Conservation (phyloP, 2,797 vertebrate species). For the Propithecus deckenii region DNA sequence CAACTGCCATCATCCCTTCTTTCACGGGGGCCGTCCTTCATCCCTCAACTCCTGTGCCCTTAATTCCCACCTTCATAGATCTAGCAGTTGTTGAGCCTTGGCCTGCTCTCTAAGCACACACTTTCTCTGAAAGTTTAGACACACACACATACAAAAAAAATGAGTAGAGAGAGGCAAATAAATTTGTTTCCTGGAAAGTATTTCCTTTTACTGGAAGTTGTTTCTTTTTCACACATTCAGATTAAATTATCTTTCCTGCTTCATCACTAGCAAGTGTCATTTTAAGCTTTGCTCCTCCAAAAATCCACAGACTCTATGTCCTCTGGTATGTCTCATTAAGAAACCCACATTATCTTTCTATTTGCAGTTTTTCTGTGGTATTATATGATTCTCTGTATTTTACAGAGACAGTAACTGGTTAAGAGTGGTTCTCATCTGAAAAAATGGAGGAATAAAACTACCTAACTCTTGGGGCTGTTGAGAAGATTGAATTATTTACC, state of each 20-base stretch:
- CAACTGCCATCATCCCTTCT: not conserved
- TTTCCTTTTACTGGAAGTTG: not conserved
- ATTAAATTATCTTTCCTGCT: conserved; percentile 6
- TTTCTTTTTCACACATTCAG: not conserved
- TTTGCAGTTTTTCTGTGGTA: not conserved
- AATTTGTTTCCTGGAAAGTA: conserved; percentile 23
- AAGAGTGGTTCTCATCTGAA: not conserved
- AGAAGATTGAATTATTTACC: not conserved
- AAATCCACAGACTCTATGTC: not conserved
- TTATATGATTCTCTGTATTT: not conserved
- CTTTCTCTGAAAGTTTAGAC: not conserved
- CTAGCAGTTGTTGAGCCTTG: not conserved
- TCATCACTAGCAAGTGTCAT: not conserved
- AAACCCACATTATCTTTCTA: not conserved
- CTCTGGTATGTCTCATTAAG: not conserved
- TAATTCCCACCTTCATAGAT: not conserved
- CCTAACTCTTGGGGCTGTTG: not conserved
- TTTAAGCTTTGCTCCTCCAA: not conserved
- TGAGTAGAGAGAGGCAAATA: not conserved
- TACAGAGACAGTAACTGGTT: not conserved
- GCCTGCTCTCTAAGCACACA: not conserved
- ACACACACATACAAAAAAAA: not conserved
- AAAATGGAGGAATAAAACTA: not conserved
- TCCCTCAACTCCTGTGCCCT: not conserved
- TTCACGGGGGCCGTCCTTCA: fast-evolving